These are phyloP conservation scores for Taeniopygia guttata DNA, from an alignment of 2,797 vertebrate genomes.

Conservation along the genomic window DNA sequence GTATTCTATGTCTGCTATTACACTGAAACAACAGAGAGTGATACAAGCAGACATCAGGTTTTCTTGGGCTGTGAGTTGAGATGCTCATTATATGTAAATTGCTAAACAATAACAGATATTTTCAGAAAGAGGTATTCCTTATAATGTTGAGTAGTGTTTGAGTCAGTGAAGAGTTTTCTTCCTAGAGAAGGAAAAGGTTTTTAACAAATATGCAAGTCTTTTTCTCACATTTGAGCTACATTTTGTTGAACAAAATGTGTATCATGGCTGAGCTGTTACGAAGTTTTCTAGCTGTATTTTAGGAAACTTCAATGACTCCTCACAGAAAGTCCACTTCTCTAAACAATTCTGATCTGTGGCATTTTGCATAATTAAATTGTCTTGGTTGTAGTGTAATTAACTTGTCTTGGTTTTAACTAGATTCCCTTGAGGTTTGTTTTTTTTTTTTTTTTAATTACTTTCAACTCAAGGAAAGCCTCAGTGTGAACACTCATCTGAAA, in stretches of 20 bases:
- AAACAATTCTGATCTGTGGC: slow-evolving; percentile 25
- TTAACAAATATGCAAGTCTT: background rate
- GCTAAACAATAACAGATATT: background rate
- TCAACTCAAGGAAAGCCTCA: slow-evolving; percentile 36
- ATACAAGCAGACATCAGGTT: background rate
- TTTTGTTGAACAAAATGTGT: background rate
- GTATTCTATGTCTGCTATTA: background rate
- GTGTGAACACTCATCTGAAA: slow-evolving; percentile 45
- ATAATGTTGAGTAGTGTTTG: background rate
- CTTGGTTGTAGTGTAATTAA: slow-evolving; percentile 47
- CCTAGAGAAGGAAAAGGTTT: background rate
- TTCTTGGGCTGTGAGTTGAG: background rate
- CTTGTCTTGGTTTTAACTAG: slow-evolving; percentile 65
- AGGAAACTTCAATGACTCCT: background rate
- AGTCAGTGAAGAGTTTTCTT: background rate
- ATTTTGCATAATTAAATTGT: slow-evolving; percentile 63
- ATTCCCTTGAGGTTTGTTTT: background rate
- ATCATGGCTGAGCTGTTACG: background rate
- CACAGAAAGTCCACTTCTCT: slow-evolving; percentile 39
- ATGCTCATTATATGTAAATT: background rate
- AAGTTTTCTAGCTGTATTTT: slow-evolving; percentile 3
- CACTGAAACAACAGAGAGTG: background rate
- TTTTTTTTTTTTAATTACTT: slow-evolving; percentile 51
- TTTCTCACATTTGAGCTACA: background rate
- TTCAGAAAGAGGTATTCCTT: background rate